Evolutionary conservation across 2,888 invertebrate genomes (phyloP).

Genomic region (Lapara coniferarum): DNA sequence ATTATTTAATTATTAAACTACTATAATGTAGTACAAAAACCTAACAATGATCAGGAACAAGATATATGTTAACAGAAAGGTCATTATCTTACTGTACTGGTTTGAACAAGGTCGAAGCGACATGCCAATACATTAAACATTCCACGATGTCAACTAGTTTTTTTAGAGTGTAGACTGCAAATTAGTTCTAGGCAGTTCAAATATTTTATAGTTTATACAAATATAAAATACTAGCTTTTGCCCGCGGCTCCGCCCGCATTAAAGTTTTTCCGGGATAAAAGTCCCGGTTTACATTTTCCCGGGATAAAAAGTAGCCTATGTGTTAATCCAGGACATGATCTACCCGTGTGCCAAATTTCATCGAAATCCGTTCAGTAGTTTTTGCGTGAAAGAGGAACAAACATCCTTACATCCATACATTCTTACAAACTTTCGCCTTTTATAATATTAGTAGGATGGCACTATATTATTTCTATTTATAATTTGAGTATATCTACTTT

Average conservation of each 20-base stretch:
- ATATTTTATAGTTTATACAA: not conserved
- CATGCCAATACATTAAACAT: conserved; percentile 50
- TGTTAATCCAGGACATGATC: no score
- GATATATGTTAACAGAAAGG: conserved; percentile 51
- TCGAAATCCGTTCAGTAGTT: no score
- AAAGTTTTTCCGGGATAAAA: no score
- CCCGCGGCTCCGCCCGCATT: no score
- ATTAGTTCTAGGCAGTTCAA: not conserved
- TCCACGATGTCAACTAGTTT: conserved; percentile 39
- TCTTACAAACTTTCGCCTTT: no score
- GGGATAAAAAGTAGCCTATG: no score
- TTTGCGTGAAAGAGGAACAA: no score
- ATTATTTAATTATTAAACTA: no score
- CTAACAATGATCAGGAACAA: conserved; percentile 53
- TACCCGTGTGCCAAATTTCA: no score
- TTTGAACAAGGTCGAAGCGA: conserved; percentile 60
- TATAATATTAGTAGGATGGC: no score
- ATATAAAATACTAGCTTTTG: not conserved
- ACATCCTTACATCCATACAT: no score
- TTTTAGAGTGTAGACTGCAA: conserved; percentile 23
- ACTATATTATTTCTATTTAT: not conserved
- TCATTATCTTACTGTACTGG: conserved; percentile 53
- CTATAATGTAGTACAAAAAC: not conserved
- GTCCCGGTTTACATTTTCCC: no score
- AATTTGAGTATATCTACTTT: not conserved